These are phyloP conservation scores for Nephrotoma guestfalica DNA, from an alignment of 2,888 invertebrate genomes.

Conservation along the genomic window DNA sequence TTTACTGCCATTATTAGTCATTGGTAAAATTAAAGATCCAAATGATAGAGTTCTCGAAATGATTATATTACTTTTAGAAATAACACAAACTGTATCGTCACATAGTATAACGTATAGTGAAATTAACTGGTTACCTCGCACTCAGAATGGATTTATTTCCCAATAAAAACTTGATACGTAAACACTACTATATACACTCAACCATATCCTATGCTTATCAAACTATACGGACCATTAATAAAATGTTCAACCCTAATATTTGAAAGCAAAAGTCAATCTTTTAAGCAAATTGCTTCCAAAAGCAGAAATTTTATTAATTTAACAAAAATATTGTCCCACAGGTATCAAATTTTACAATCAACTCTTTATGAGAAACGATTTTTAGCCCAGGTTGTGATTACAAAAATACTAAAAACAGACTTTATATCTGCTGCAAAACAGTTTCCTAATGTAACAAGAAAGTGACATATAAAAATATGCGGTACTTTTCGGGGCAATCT, in stretches of 20 bases:
- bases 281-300: too few species aligned
- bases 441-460: too few species aligned
- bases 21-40: too few species aligned
- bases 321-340: neutral
- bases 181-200: neutral
- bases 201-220: neutral
- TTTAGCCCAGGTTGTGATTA: neutral
- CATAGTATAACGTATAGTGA: too few species aligned
- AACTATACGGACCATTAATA: neutral
- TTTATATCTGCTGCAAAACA: too few species aligned
- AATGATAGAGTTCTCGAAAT: too few species aligned
- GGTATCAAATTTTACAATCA: neutral
- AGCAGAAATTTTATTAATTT: neutral
- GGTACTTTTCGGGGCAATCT: too few species aligned
- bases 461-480: too few species aligned
- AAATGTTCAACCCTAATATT: neutral
- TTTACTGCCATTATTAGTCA: too few species aligned
- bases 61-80: too few species aligned
- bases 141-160: neutral
- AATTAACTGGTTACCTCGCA: neutral
- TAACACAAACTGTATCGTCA: too few species aligned
- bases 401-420: neutral
- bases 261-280: neutral
- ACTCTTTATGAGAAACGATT: neutral
- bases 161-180: neutral